Conservation (phyloP, 2,113 vertebrate species). For the Camelus dromedarius region DNA sequence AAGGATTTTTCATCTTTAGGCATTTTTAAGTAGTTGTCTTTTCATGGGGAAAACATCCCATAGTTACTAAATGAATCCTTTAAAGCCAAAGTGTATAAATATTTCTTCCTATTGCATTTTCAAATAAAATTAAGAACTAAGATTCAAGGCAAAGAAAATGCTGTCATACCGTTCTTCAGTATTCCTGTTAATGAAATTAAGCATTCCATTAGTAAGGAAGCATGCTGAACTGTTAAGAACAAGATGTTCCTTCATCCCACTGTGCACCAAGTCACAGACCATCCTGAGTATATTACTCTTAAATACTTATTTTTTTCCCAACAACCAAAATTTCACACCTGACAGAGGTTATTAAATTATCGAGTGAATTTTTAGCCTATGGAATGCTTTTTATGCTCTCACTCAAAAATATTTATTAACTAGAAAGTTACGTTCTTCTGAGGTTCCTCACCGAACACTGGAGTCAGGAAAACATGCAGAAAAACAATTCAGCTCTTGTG, state of each 20-base stretch:
- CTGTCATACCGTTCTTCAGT: background rate
- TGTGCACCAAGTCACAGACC: background rate
- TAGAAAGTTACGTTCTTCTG: background rate
- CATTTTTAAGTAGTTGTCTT: background rate
- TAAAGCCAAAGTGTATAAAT: background rate
- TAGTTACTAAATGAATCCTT: background rate
- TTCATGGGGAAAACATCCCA: background rate
- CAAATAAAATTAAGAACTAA: slow-evolving; percentile 57
- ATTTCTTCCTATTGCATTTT: background rate
- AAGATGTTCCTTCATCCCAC: background rate
- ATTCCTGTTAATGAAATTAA: background rate
- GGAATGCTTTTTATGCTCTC: background rate
- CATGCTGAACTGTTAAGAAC: background rate
- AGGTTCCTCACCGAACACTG: background rate
- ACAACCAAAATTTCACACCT: background rate
- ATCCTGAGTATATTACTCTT: background rate
- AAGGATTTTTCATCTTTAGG: background rate
- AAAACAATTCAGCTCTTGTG: background rate
- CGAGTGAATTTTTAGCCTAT: slow-evolving; percentile 8
- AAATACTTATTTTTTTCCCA: background rate
- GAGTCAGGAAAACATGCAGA: background rate
- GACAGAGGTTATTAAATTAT: background rate
- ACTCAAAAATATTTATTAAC: background rate
- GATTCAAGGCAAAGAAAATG: slow-evolving; percentile 26
- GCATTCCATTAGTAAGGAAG: background rate